Conservation (phyloP, 1,140 invertebrate species). For the Drosophila repletoides region DNA sequence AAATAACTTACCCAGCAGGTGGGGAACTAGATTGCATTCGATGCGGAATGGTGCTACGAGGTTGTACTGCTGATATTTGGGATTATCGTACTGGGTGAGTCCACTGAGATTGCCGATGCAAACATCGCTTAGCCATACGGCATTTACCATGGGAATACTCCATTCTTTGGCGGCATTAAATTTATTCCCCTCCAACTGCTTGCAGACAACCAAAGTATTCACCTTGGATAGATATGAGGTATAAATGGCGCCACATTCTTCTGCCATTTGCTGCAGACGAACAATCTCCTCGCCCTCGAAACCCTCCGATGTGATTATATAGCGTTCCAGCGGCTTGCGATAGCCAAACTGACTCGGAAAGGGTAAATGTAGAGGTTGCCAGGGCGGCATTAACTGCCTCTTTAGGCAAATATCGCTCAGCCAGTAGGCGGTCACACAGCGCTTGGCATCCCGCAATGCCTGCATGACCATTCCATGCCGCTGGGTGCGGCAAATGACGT, state of each 20-base stretch:
- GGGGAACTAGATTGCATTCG: conserved; percentile 92
- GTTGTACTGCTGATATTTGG: conserved; percentile 94
- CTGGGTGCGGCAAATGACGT: conserved; percentile 95
- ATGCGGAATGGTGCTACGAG: conserved; percentile 91
- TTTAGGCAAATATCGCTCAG: conserved; percentile 93
- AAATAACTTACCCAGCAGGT: conserved; percentile 97
- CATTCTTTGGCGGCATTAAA: conserved; percentile 95
- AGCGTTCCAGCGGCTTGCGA: conserved; percentile 86
- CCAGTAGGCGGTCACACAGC: conserved; percentile 97
- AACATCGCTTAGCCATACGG: conserved; percentile 96
- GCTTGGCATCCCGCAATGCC: conserved; percentile 88
- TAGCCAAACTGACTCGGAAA: conserved; percentile 90
- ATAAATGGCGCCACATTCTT: conserved; percentile 91
- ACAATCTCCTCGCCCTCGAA: conserved; percentile 92
- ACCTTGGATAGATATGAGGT: conserved; percentile 89
- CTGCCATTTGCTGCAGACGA: conserved; percentile 92
- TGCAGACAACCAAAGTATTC: conserved; percentile 88
- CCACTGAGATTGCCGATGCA: conserved; percentile 93
- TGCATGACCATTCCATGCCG: conserved; percentile 93
- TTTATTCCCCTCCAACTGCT: conserved; percentile 93
- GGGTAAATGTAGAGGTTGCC: conserved; percentile 95
- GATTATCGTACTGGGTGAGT: conserved; percentile 90
- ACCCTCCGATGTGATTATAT: conserved; percentile 91
- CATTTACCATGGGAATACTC: conserved; percentile 93
- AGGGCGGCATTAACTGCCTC: conserved; percentile 93